A percentile compares a stretch with the other conserved stretches of the same genome.
phyloP scores from a whole-genome alignment of 2,797 vertebrate species.

The Sebastes aleutianus region DNA sequence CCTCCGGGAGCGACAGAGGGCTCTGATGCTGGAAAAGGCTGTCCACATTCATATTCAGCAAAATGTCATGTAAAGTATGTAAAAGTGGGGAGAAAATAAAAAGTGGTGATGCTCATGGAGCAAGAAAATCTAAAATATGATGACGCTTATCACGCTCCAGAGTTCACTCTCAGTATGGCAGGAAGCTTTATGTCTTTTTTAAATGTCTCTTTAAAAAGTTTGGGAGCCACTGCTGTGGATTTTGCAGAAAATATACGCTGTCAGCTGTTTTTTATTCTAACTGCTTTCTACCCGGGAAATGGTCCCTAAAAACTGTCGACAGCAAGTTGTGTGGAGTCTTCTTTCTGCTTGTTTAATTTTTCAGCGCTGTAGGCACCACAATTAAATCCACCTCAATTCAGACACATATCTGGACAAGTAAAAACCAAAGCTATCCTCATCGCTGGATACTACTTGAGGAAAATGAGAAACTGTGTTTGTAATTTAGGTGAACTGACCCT shows the following conservation, averaged over 20 bases:
- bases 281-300: slow-evolving; percentile 1
- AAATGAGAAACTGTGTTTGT: background rate
- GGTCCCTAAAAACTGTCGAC: slow-evolving; percentile 8
- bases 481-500: background rate
- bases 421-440: background rate
- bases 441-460: background rate
- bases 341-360: slow-evolving; percentile 1
- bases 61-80: background rate
- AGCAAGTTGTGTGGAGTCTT: background rate
- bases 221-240: background rate
- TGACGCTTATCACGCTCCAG: background rate
- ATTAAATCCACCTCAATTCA: slow-evolving; percentile 2
- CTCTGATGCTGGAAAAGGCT: background rate
- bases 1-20: background rate
- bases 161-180: background rate
- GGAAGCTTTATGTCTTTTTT: background rate
- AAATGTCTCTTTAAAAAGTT: slow-evolving; percentile 13
- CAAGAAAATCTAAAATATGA: slow-evolving; percentile 1
- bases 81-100: background rate
- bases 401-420: background rate
- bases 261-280: slow-evolving; percentile 26
- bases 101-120: background rate
- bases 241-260: background rate
- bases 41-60: background rate
- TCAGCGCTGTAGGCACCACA: background rate